Evolutionary conservation across 2,797 vertebrate species (phyloP).

Genomic region (Microhierax caerulescens): DNA sequence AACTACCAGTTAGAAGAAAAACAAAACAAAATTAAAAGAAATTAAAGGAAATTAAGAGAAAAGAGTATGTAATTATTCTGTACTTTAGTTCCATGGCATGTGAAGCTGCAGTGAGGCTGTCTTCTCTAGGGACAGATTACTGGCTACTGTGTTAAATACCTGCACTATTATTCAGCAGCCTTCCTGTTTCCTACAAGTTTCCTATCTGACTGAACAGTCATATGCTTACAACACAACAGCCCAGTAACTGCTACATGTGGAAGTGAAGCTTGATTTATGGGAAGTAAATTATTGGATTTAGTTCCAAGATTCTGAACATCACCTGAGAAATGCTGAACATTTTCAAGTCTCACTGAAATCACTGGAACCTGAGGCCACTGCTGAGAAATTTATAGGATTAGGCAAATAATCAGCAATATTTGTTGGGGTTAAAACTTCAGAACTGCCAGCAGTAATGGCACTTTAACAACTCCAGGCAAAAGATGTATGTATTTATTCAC

Average conservation of each 20-base stretch:
- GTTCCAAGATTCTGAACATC: background rate
- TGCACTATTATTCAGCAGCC: slow-evolving; percentile 43
- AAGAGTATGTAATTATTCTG: background rate
- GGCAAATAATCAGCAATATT: background rate
- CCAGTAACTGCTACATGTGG: slow-evolving; percentile 12
- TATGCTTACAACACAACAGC: slow-evolving; percentile 69
- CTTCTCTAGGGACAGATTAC: background rate
- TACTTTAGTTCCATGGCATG: background rate
- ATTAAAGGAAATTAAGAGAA: background rate
- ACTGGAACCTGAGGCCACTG: background rate
- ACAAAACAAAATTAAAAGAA: background rate
- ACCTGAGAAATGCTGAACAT: background rate
- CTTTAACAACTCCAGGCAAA: background rate
- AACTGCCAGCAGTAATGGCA: background rate
- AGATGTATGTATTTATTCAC: background rate
- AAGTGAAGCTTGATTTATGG: slow-evolving; percentile 63
- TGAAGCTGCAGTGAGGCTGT: background rate
- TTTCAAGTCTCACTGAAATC: background rate
- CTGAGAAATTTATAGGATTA: background rate
- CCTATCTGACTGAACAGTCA: slow-evolving; percentile 69
- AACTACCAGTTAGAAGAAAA: background rate
- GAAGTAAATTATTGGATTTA: slow-evolving; percentile 52
- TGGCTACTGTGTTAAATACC: background rate
- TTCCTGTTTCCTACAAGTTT: slow-evolving; percentile 72
- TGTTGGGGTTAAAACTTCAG: background rate